Conservation (phyloP, 2,113 vertebrate genomes). For the Pampusana beccarii region DNA sequence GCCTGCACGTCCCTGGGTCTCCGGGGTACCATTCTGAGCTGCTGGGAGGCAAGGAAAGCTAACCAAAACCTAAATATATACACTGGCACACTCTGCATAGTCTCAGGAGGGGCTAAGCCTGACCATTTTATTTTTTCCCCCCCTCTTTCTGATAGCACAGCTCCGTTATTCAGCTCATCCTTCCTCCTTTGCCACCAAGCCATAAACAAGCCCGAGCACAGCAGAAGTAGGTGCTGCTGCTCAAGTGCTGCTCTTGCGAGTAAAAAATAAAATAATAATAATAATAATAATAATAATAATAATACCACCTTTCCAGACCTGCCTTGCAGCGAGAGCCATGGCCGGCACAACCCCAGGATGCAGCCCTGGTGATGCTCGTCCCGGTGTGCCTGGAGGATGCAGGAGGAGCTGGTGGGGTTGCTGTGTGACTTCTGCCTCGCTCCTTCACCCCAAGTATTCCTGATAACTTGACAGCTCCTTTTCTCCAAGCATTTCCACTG, state of each 20-base stretch:
- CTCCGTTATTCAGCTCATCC: background rate
- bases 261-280: background rate
- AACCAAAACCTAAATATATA: background rate
- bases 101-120: background rate
- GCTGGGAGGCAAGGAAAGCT: background rate
- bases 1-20: background rate
- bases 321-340: rapidly evolving
- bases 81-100: rapidly evolving
- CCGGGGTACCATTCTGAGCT: background rate
- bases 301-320: background rate
- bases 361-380: rapidly evolving
- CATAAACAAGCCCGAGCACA: rapidly evolving
- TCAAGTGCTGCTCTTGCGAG: background rate
- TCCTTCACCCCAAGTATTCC: background rate
- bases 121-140: rapidly evolving
- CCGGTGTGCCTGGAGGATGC: background rate
- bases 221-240: background rate
- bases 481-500: background rate
- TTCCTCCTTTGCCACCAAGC: background rate
- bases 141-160: background rate
- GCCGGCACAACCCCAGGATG: rapidly evolving
- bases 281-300: background rate
- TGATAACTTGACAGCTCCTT: background rate
- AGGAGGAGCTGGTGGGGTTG: background rate
- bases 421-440: background rate